Evolutionary conservation across 2,888 invertebrate species (phyloP), one percentile per base, ranked within the genome.

Genomic region (Cyclophora albipunctata): DNA sequence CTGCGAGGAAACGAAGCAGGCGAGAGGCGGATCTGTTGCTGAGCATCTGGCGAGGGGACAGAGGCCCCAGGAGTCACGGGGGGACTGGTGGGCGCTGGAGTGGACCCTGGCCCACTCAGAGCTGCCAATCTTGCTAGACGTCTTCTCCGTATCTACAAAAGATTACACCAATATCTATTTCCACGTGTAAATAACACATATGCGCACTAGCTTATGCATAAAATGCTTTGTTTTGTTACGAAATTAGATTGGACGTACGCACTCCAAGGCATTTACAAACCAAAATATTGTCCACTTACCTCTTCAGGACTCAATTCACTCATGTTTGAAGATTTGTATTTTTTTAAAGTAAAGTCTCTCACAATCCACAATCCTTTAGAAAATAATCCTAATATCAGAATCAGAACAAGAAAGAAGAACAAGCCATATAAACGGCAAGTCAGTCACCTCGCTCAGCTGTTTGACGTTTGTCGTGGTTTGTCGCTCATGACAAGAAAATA

Each of bases 291-390:
- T 20, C 20, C 20, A 89, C 92, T 92, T 89, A 95, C 96, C 93
- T 96, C 96, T 87, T 96, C 96, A 81, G 94, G 95, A 76, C 93
- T 94, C 67, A 96, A 90, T 91, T 96, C 96, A 88, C 94, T 94
- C 95, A 95, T 95, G 63, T 62, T 80, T 71, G 64, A 64, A 60
- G 59, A 59, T 66, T 61, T 59, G 64, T 71, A 60, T 67, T 67
- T 66, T 59, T 64, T 66, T 63, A 64, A 67, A 64, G 59, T 58
- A 60, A 63, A 62, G 68, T 62, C 57, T 69, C 62, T 62, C 57
- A 20, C 20, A 59, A 63, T 66, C 57, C 70, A 76, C 72, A 75
- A 71, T 72, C 74, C 73, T 66, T 70, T 66, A 69, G 68, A 72
- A 72, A 75, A 76, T 69, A 66, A 67, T 71, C 69, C 69, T 58